A percentile compares a stretch with the other conserved stretches of the same genome.
Conservation (phyloP, 1,140 invertebrate species). For the Oppia nitens region DNA sequence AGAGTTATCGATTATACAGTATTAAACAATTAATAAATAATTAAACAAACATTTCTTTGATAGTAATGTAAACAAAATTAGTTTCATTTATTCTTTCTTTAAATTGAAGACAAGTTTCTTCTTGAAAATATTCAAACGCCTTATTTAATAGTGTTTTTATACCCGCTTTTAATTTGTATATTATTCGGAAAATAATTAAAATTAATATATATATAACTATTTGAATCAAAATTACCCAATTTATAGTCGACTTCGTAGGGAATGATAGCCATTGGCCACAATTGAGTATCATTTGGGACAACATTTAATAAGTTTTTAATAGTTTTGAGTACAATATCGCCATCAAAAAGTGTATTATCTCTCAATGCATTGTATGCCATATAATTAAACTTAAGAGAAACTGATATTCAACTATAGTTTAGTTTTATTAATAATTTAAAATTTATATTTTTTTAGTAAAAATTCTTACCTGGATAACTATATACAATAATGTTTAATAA, state of each 20-base stretch:
- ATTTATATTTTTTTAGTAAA: too few relatives aligned
- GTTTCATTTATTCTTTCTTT: background rate
- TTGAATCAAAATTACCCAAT: conserved; percentile 15
- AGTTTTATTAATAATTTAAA: too few relatives aligned
- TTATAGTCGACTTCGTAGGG: conserved; percentile 18
- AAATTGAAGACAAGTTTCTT: background rate
- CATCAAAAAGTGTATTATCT: conserved; percentile 17
- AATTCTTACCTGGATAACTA: too few relatives aligned
- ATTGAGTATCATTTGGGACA: conserved; percentile 15
- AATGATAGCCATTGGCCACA: conserved; percentile 20
- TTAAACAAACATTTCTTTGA: background rate
- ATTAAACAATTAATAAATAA: background rate
- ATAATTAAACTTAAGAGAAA: too few relatives aligned
- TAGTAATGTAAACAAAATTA: background rate
- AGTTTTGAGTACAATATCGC: conserved; percentile 15
- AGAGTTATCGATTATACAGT: background rate
- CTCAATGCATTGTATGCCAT: background rate
- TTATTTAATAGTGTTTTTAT: background rate
- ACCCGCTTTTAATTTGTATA: background rate
- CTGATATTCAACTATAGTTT: too few relatives aligned
- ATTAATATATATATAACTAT: background rate
- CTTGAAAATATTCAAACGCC: background rate
- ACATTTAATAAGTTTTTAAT: conserved; percentile 12
- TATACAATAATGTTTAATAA: too few relatives aligned
- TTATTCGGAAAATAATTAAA: too few relatives aligned